These are phyloP conservation scores for Catagonus wagneri DNA, from an alignment of 2,113 vertebrate species.

Conservation along the genomic window DNA sequence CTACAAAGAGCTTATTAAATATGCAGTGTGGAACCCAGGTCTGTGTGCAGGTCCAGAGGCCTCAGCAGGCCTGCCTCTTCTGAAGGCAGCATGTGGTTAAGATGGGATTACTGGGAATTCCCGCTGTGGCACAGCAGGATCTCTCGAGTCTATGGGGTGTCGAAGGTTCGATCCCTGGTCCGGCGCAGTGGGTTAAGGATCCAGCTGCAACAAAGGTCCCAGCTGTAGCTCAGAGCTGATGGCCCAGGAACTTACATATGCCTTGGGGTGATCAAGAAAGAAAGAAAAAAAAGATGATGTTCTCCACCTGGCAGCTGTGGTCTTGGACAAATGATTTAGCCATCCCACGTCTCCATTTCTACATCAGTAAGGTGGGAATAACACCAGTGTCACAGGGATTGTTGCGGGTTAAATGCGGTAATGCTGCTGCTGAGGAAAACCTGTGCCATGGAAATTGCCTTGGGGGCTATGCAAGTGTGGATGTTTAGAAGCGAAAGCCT, in stretches of 20 bases:
- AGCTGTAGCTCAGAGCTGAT: too few species aligned
- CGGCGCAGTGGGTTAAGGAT: too few species aligned
- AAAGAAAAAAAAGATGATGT: neutral
- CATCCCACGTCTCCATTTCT: neutral
- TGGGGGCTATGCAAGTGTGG: neutral
- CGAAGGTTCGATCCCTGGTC: too few species aligned
- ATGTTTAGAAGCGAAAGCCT: neutral
- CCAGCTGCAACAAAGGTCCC: too few species aligned
- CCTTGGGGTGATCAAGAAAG: too few species aligned
- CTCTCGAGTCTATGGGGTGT: too few species aligned
- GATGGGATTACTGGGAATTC: too few species aligned
- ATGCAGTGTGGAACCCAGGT: neutral
- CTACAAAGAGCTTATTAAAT: neutral
- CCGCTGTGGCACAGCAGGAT: too few species aligned
- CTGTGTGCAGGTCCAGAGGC: neutral
- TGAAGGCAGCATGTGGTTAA: rapidly evolving
- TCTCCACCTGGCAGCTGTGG: neutral
- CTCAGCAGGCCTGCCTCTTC: neutral
- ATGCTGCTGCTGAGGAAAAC: too few species aligned
- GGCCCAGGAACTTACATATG: too few species aligned
- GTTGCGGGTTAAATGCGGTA: neutral
- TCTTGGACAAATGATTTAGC: neutral
- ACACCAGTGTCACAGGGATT: neutral
- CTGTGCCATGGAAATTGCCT: neutral
- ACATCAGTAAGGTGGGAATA: neutral